A percentile compares a stretch with the other conserved stretches of the same genome.
phyloP scores from a whole-genome alignment of 2,113 vertebrate genomes.

The Entelurus aequoreus region DNA sequence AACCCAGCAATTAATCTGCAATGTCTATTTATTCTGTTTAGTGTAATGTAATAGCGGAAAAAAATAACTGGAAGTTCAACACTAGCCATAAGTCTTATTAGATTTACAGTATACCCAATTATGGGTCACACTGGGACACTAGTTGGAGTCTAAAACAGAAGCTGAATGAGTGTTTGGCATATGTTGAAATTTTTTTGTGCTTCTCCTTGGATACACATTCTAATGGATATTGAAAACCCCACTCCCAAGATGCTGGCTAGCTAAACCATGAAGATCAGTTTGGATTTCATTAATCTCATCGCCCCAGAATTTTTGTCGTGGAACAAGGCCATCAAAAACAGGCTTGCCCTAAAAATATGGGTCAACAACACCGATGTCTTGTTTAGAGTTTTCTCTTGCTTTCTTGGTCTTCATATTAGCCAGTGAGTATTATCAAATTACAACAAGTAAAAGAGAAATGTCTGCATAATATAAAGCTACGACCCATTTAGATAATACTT shows the following conservation, averaged over 20 bases:
- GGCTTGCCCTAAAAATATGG: slow-evolving; percentile 16
- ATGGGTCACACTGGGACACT: no score
- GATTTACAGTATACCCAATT: background rate
- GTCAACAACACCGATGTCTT: slow-evolving; percentile 31
- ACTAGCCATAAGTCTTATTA: background rate
- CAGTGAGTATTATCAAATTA: slow-evolving; percentile 19
- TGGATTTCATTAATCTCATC: slow-evolving; percentile 49
- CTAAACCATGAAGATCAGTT: slow-evolving; percentile 31
- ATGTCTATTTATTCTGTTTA: no score
- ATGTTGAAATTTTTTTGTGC: slow-evolving; percentile 1
- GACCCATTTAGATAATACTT: background rate
- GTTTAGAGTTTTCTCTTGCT: background rate
- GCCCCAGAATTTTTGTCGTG: slow-evolving; percentile 26
- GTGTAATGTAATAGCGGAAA: background rate
- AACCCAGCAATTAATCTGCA: no score
- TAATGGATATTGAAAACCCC: slow-evolving; percentile 15
- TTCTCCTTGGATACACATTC: slow-evolving; percentile 8
- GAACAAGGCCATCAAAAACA: slow-evolving; percentile 44
- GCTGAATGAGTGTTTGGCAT: slow-evolving; percentile 6
- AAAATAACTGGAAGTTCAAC: background rate
- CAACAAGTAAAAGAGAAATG: slow-evolving; percentile 13
- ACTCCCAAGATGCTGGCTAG: slow-evolving; percentile 26
- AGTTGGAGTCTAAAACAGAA: background rate
- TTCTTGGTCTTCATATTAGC: background rate
- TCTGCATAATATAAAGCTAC: slow-evolving; percentile 1